Conservation (phyloP, 2,888 invertebrate genomes). For the Shargacucullia verbasci region DNA sequence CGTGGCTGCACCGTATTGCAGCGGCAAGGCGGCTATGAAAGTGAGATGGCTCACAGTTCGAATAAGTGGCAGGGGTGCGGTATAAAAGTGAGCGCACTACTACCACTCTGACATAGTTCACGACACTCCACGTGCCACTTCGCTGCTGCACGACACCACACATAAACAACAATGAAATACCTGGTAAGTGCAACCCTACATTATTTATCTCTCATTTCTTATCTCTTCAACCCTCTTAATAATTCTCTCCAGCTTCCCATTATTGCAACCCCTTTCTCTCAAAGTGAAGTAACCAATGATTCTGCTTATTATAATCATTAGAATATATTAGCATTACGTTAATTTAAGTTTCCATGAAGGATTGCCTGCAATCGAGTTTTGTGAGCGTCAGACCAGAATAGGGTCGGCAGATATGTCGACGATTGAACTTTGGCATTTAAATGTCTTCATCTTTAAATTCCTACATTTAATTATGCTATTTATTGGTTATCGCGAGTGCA, state of each 20-base stretch:
- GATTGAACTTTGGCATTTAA: slow-evolving; percentile 83
- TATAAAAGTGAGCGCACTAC: slow-evolving; percentile 86
- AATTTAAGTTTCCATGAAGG: slow-evolving; percentile 62
- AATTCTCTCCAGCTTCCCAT: slow-evolving; percentile 8
- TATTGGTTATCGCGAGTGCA: slow-evolving; percentile 44
- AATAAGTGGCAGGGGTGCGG: slow-evolving; percentile 87
- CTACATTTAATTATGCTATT: slow-evolving; percentile 68
- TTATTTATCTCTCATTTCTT: slow-evolving; percentile 44
- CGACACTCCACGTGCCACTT: slow-evolving; percentile 79
- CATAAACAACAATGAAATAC: slow-evolving; percentile 81
- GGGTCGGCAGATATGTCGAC: slow-evolving; percentile 73
- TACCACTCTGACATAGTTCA: slow-evolving; percentile 88
- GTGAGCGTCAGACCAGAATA: slow-evolving; percentile 74
- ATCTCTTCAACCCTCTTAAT: slow-evolving; percentile 31
- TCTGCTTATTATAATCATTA: slow-evolving; percentile 43
- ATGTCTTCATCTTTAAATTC: slow-evolving; percentile 71
- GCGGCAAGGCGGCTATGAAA: slow-evolving; percentile 81
- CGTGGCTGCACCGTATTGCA: slow-evolving; percentile 73
- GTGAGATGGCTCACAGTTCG: slow-evolving; percentile 80
- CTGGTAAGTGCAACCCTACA: slow-evolving; percentile 81
- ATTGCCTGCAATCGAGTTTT: slow-evolving; percentile 72
- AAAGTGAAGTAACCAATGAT: slow-evolving; percentile 35
- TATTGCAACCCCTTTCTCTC: slow-evolving; percentile 30
- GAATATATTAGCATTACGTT: slow-evolving; percentile 47
- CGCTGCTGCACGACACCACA: slow-evolving; percentile 74